These are phyloP conservation scores for Mustelus asterias DNA, from an alignment of 2,113 vertebrate species.

Conservation along the genomic window DNA sequence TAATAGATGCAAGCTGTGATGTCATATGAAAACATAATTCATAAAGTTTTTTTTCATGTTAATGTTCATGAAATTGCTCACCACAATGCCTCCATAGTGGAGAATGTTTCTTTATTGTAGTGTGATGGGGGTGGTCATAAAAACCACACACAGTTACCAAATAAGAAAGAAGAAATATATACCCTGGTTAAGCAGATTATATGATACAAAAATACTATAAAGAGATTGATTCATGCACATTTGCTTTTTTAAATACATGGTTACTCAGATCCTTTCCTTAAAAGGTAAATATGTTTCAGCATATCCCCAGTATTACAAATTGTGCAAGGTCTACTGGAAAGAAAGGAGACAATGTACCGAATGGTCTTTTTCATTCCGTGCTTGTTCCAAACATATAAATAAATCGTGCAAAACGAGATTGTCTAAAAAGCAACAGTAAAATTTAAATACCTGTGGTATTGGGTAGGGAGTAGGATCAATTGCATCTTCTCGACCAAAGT, in stretches of 20 bases:
- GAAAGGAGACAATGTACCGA: background rate
- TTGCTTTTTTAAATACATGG: background rate
- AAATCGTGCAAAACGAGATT: background rate
- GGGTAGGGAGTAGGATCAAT: conserved; percentile 59
- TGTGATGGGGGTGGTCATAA: background rate
- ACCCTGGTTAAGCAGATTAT: background rate
- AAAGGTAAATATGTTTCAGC: background rate
- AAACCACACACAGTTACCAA: background rate
- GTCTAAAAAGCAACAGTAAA: background rate
- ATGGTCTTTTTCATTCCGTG: background rate
- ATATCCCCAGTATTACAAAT: background rate
- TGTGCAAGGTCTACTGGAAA: background rate
- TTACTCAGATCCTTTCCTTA: background rate
- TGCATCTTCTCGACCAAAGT: conserved; percentile 63
- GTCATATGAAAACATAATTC: no score
- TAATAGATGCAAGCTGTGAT: no score
- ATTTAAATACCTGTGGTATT: conserved; percentile 74
- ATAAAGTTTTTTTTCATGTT: no score
- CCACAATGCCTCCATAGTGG: background rate
- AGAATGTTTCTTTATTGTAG: background rate
- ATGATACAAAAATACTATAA: background rate
- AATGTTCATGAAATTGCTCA: background rate
- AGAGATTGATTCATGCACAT: background rate
- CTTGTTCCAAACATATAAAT: background rate
- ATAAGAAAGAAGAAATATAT: background rate